Evolutionary conservation across 2,113 vertebrate species (phyloP), one percentile per base, ranked within the genome.

Genomic region (Alexandromys fortis): DNA sequence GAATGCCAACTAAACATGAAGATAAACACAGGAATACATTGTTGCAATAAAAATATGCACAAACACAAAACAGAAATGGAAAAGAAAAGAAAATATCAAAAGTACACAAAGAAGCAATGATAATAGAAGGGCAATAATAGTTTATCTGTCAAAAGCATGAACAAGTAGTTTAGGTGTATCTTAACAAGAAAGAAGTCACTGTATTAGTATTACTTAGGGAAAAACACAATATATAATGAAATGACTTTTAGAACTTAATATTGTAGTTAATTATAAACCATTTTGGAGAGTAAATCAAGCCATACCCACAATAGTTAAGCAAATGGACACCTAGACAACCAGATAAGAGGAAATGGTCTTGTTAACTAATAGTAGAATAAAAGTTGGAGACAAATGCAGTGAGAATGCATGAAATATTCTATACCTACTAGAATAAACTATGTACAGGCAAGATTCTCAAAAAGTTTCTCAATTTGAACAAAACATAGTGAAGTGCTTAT

Each of bases 391-490:
- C 55, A 63, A 75, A 91, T 91, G 3, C 85, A 22, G 14, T 89
- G 24, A n/a, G 19, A 94, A 19, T 58, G 5, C 21, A 76, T 0
- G 42, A 77, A 89, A 95, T 24, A 95, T 79, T 76, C 55, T 61
- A 0, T 17, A 45, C 30, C 9, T 38, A 79, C n/a, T 5, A 82
- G 28, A 72, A 38, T 86, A 89, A 93, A 91, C 12, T 78, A 21
- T 73, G 7, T 88, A 55, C 1, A 90, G n/a, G 45, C 24, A 96
- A 87, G 1, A 55, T 65, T 63, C 10, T 42, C 45, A 42, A 38
- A 93, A 85, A 14, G 49, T 88, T 95, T 5, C 0, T 85, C 72
- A 95, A 92, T 72, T 95, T 92, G 75, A 12, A 26, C 12, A 10
- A 52, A 92, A 75, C 16, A 83, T 61, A 8, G 65, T 88, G 22